Evolutionary conservation across 2,888 invertebrate genomes (phyloP), one percentile per base, ranked within the genome.

Genomic region (Aproaerema taeniolella): DNA sequence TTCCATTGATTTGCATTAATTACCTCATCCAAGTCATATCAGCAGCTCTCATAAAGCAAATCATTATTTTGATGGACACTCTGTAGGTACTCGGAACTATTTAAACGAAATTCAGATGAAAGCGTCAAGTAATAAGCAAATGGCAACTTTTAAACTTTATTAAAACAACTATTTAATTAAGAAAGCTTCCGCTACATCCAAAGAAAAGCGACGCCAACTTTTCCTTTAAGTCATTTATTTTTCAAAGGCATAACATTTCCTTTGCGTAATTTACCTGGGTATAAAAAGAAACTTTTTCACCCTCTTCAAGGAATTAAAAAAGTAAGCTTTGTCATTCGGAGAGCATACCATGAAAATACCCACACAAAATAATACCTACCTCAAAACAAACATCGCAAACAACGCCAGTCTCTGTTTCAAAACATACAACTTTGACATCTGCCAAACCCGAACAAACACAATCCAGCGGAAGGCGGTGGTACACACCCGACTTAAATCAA

Each of bases 401-500:
- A 78, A 74, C 69, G 65, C 49, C 61, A 60, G 69, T 69, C 69
- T 77, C 73, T 70, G 79, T 81, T 83, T 82, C 82, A 80, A 80
- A 83, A 82, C 77, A 80, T 75, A 82, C 81, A 82, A 81, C 74
- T 83, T 85, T 83, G 85, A 83, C 82, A 85, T 82, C 78, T 85
- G 81, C 81, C 83, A 83, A 86, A 83, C 80, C 73, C 78, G 82
- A 71, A 76, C 78, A 85, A 85, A 83, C 80, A 83, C 80, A 83
- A 83, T 81, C 77, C 79, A 72, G 64, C 67, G 72, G 75, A 81
- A 83, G 79, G 75, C 80, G 75, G 71, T 62, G 67, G 79, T 73
- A 78, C 75, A 82, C 76, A 80, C 71, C 71, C 81, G 81, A 72
- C 81, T 85, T 83, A 85, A 86, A 86, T 85, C 83, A 86, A 86